phyloP scores from a whole-genome alignment of 53 echinoderm and acorn worm species.

The Zoroaster sp. region DNA sequence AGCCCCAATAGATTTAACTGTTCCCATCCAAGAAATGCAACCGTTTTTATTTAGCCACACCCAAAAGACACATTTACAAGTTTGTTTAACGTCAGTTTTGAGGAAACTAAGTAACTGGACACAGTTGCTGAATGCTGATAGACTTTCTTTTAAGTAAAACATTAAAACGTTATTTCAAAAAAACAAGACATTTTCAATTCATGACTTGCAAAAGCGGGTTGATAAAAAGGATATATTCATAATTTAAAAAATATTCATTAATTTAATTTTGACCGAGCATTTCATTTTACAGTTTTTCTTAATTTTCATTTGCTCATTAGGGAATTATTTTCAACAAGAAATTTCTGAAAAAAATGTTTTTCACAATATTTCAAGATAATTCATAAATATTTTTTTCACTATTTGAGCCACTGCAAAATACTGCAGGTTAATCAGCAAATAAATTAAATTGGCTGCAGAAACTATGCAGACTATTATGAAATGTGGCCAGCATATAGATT shows the following conservation, averaged over 20 bases:
- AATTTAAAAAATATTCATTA: not conserved
- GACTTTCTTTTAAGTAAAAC: conserved; percentile 27
- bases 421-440: too few relatives aligned
- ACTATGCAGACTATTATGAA: too few relatives aligned
- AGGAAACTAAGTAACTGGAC: too few relatives aligned
- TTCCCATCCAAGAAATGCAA: too few relatives aligned
- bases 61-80: too few relatives aligned
- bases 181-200: not conserved
- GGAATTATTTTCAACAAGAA: not conserved
- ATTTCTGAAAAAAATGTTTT: not conserved
- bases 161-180: conserved; percentile 33
- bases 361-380: not conserved
- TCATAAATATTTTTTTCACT: not conserved
- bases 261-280: not conserved
- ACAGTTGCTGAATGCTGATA: conserved; percentile 34
- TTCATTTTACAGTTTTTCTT: not conserved
- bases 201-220: not conserved
- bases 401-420: not conserved
- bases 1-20: too few relatives aligned
- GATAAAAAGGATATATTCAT: conserved; percentile 27
- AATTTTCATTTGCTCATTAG: not conserved
- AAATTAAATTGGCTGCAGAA: too few relatives aligned
- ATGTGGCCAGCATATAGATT: too few relatives aligned
- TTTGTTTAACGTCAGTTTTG: too few relatives aligned
- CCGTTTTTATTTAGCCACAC: too few relatives aligned